A percentile compares a stretch with the other conserved stretches of the same genome.
These are phyloP conservation scores for Hystrix cristata DNA, from an alignment of 2,113 vertebrate species.

Conservation along the genomic window DNA sequence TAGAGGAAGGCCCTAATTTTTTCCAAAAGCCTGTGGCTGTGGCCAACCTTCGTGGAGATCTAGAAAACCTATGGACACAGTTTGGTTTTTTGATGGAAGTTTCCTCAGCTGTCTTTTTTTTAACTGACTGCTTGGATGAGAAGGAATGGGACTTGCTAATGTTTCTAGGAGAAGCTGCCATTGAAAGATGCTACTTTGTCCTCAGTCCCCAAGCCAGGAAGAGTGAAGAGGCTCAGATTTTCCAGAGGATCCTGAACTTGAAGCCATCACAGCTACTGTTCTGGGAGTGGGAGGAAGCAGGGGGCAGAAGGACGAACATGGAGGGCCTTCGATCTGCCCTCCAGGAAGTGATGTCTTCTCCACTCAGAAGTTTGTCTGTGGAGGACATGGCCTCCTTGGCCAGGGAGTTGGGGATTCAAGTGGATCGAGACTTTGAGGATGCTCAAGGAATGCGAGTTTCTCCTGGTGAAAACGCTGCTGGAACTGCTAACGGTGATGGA, in stretches of 20 bases:
- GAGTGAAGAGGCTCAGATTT: slow-evolving; percentile 61
- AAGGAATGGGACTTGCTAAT: slow-evolving; percentile 86
- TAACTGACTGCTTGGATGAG: slow-evolving; percentile 85
- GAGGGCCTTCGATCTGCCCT: slow-evolving; percentile 68
- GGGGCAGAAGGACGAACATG: slow-evolving; percentile 51
- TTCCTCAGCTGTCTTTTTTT: slow-evolving; percentile 89
- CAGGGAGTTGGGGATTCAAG: slow-evolving; percentile 76
- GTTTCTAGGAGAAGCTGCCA: slow-evolving; percentile 77
- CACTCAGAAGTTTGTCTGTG: slow-evolving; percentile 64
- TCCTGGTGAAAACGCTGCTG: background rate
- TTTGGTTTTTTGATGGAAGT: slow-evolving; percentile 87
- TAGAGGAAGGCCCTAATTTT: slow-evolving; percentile 62
- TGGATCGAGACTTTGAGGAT: slow-evolving; percentile 71
- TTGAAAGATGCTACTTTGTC: slow-evolving; percentile 77
- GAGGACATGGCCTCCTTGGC: slow-evolving; percentile 78
- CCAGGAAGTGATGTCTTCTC: slow-evolving; percentile 58
- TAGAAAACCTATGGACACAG: slow-evolving; percentile 81
- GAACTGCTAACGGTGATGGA: background rate
- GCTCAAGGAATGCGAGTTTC: background rate
- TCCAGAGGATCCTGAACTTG: slow-evolving; percentile 70
- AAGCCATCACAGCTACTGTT: slow-evolving; percentile 80
- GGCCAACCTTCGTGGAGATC: slow-evolving; percentile 88
- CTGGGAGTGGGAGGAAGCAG: slow-evolving; percentile 69
- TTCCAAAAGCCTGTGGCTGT: slow-evolving; percentile 87
- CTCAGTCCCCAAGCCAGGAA: slow-evolving; percentile 63